These are phyloP conservation scores for Helicoverpa assulta DNA, from an alignment of 2,888 invertebrate species.

Conservation along the genomic window DNA sequence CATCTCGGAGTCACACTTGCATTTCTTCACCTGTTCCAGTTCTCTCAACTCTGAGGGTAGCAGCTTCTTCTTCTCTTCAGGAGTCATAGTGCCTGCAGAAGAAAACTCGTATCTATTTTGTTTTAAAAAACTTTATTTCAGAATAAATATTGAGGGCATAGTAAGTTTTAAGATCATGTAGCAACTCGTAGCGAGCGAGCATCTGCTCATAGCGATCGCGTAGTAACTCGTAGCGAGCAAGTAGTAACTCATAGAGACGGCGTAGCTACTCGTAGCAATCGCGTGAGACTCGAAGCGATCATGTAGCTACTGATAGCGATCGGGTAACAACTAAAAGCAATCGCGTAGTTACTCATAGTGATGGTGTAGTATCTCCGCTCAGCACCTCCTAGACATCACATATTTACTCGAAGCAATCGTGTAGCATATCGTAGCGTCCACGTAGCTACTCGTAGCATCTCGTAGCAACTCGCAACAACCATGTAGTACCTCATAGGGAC, in stretches of 20 bases:
- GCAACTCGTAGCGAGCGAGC: neutral
- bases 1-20: conserved; percentile 78
- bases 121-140: no score
- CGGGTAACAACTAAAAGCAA: neutral
- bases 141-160: neutral
- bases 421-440: neutral
- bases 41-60: conserved; percentile 78
- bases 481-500: neutral
- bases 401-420: neutral
- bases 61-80: conserved; percentile 36
- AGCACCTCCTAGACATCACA: no score
- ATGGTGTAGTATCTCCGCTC: neutral
- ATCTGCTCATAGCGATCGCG: neutral
- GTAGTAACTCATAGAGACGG: neutral
- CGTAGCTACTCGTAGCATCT: neutral
- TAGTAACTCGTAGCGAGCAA: neutral
- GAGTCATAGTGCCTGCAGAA: neutral
- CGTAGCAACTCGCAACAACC: neutral
- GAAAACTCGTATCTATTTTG: neutral
- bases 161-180: neutral
- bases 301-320: neutral
- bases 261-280: neutral
- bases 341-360: neutral
- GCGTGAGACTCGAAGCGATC: neutral
- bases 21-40: conserved; percentile 76